Base-by-base conservation (phyloP, 2,888 invertebrate genomes). In the Matsumyia berberina region DNA sequence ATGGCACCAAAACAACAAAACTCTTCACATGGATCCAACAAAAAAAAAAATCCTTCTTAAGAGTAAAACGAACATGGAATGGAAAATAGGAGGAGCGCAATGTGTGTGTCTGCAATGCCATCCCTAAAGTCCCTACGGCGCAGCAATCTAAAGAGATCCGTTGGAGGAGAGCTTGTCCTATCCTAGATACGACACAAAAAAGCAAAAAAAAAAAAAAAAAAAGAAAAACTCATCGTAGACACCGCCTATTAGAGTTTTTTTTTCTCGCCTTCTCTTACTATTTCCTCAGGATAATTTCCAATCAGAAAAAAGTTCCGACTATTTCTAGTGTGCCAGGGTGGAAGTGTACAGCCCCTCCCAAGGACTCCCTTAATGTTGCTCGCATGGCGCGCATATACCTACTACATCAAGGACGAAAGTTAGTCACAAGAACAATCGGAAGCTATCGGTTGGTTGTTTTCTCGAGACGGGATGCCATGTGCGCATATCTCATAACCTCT, bases 1-100 rank as follows among this genome's bases (percentile, higher is more conserved):
- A 79, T 33, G 19, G 72, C 37, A 37, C 7, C 15, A 53, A 62
- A 73, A 82, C 42, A 69, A n/a, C n/a, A 55, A 69, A 55, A 60
- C 55, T 60, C 19, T 24, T 24, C 49, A 49, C 12, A 53, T 24
- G 35, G 24, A 53, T 35, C 44, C 55, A 31, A 42, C 12, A 35
- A 37, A 51, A 66, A 12, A 2, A 53, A 29, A 15, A 35, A 12
- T 70, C 29, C 5, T 51, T 70, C 66, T 77, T 60, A 64, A 73
- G 49, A 44, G 29, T 6, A 51, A 33, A 44, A 79, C 35, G 51
- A n/a, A 39, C 37, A 42, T 37, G 12, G 55, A 64, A 62, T 46
- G 57, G 60, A 79, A 86, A 86, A 83, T 86, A 87, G 87, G 87
- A 87, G 87, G 87, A 86, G 87, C 87, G 66, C 83, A 73, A 53